A percentile compares a stretch with the other conserved stretches of the same genome.
These are phyloP conservation scores for Ptychobarbus kaznakovi DNA, from an alignment of 2,797 vertebrate genomes.

Conservation along the genomic window DNA sequence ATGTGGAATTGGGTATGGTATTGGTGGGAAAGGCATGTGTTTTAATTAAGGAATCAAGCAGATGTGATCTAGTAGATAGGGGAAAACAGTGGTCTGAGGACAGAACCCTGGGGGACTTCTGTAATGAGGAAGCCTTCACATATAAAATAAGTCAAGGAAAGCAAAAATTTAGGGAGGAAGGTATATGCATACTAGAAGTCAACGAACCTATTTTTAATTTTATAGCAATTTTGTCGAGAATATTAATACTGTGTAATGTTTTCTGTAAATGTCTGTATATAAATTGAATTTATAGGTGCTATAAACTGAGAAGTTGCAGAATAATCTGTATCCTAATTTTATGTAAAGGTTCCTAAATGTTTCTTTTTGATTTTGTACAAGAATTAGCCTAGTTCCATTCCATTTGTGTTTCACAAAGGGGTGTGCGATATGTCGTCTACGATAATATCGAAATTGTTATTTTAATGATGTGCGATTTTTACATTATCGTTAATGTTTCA, in stretches of 20 bases:
- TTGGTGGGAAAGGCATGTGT: slow-evolving; percentile 5
- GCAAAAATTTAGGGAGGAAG: neutral
- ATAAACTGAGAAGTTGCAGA: too few species aligned
- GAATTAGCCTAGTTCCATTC: neutral
- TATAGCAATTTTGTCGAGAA: too few species aligned
- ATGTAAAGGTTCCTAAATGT: neutral
- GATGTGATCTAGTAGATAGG: slow-evolving; percentile 4
- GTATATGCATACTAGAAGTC: neutral
- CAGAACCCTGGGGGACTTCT: slow-evolving; percentile 4
- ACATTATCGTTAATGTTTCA: too few species aligned
- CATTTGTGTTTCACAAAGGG: neutral
- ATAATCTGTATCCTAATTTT: too few species aligned
- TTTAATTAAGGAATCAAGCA: slow-evolving; percentile 29
- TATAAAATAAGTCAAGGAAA: neutral
- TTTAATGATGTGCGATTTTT: too few species aligned
- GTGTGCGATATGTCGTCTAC: too few species aligned
- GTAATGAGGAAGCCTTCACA: neutral
- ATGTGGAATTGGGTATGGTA: slow-evolving; percentile 8
- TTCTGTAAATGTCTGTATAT: too few species aligned
- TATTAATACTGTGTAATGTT: too few species aligned
- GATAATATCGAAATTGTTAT: too few species aligned
- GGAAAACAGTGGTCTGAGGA: neutral
- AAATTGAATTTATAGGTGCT: too few species aligned
- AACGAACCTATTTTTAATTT: too few species aligned
- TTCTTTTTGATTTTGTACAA: neutral